Conservation (phyloP, 2,797 vertebrate genomes). For the Emys orbicularis region DNA sequence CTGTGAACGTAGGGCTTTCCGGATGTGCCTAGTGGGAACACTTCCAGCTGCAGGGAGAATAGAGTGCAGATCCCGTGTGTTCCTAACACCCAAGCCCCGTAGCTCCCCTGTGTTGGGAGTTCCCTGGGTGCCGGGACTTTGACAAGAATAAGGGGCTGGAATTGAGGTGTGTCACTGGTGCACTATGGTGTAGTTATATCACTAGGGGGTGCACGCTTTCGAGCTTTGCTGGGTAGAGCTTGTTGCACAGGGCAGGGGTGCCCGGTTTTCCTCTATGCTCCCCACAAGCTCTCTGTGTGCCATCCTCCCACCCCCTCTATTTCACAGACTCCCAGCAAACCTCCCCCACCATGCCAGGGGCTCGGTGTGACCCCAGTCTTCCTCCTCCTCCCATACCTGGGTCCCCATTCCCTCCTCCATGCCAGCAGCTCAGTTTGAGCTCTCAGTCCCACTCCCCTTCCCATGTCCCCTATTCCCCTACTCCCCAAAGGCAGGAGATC, state of each 20-base stretch:
- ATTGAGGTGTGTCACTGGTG: neutral
- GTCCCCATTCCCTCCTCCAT: neutral
- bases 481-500: neutral
- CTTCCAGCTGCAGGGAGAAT: too few relatives aligned
- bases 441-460: neutral
- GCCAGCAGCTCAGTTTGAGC: neutral
- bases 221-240: neutral
- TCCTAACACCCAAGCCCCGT: neutral
- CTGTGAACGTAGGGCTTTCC: too few relatives aligned
- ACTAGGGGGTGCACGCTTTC: neutral
- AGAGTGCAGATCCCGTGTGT: neutral
- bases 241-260: neutral
- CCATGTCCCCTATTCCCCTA: neutral
- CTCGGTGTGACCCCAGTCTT: neutral
- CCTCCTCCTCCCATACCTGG: too few relatives aligned
- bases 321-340: neutral
- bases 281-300: neutral
- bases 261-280: neutral
- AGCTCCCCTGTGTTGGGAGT: neutral
- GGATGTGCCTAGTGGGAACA: accelerated
- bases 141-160: neutral
- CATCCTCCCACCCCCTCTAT: neutral
- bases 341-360: neutral
- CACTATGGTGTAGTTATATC: neutral
- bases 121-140: neutral